These are phyloP conservation scores for Pangasius djambal DNA, from an alignment of 2,797 vertebrate genomes.

Conservation along the genomic window DNA sequence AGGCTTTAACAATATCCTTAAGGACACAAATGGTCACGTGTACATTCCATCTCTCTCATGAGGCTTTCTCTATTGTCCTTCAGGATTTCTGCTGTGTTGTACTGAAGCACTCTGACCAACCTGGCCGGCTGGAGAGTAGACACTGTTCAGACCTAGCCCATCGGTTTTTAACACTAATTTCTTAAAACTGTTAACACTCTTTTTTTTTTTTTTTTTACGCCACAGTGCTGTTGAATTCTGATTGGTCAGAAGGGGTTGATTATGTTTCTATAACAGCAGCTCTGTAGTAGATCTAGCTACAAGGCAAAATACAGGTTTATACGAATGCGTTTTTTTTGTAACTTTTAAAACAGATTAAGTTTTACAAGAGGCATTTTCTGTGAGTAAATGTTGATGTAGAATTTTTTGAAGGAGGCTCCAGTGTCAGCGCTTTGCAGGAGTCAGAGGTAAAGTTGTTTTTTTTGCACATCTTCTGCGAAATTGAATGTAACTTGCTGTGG, in stretches of 20 bases:
- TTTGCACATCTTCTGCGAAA: too few relatives aligned
- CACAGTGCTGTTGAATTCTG: too few relatives aligned
- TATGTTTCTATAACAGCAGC: neutral
- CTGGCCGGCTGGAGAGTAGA: constrained; percentile 2
- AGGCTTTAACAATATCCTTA: constrained; percentile 43
- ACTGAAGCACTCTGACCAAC: neutral
- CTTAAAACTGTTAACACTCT: neutral
- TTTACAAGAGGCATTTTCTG: too few relatives aligned
- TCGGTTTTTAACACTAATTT: neutral
- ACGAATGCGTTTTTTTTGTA: neutral
- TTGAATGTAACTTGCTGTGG: too few relatives aligned
- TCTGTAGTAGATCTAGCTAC: neutral
- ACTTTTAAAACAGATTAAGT: too few relatives aligned
- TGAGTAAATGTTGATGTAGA: too few relatives aligned
- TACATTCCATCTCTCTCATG: neutral
- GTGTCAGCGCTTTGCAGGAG: too few relatives aligned
- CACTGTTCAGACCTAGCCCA: neutral
- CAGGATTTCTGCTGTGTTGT: constrained; percentile 2
- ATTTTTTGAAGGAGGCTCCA: neutral
- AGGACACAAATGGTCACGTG: neutral
- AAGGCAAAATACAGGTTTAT: neutral
- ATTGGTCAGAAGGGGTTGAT: neutral
- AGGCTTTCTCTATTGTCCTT: constrained; percentile 24
- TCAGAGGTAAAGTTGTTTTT: neutral
- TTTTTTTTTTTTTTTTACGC: neutral